A percentile compares a stretch with the other conserved stretches of the same genome.
Conservation (phyloP, 1,140 invertebrate genomes). For the Drosophila oshimai region DNA sequence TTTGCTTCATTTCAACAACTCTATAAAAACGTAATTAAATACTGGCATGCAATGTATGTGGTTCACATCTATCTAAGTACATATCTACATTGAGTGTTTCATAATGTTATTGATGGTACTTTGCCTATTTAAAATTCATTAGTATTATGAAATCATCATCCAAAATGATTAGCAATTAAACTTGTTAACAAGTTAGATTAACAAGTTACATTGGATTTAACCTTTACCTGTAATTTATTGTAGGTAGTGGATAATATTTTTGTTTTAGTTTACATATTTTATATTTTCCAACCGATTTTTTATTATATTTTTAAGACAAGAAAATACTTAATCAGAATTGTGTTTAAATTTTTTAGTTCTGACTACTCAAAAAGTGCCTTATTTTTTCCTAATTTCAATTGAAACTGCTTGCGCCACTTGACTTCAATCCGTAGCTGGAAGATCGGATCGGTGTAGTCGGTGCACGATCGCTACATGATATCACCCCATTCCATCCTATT, state of each 20-base stretch:
- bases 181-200: too few relatives aligned
- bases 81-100: too few relatives aligned
- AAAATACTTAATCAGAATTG: neutral
- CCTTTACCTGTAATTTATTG: too few relatives aligned
- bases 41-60: neutral
- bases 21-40: too few relatives aligned
- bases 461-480: constrained; percentile 40
- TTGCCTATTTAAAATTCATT: neutral
- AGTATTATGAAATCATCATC: neutral
- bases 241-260: too few relatives aligned
- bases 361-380: neutral
- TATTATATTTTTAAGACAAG: too few relatives aligned
- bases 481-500: constrained; percentile 2
- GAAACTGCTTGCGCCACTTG: constrained; percentile 40
- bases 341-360: neutral
- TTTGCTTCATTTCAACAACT: too few relatives aligned
- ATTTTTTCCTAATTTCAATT: constrained; percentile 36
- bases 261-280: too few relatives aligned
- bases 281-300: too few relatives aligned
- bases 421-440: neutral
- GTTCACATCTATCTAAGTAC: too few relatives aligned
- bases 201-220: neutral
- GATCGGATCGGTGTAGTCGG: neutral
- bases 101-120: neutral
- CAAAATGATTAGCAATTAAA: neutral